Conservation (phyloP, 2,888 invertebrate genomes). For the Cantharis lateralis region DNA sequence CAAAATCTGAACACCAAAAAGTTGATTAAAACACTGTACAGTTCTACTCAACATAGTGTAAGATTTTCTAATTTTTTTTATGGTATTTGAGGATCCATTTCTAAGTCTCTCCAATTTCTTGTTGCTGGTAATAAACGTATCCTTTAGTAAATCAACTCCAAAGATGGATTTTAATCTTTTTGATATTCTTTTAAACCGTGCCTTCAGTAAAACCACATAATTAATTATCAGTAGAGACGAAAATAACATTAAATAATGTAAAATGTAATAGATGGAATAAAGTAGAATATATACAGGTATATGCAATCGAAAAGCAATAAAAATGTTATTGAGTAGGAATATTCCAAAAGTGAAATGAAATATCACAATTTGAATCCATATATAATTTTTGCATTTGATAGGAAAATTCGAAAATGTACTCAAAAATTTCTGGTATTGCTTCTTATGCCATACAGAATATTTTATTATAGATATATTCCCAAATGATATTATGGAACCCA, state of each 20-base stretch:
- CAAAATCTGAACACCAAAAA: not conserved
- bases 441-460: not conserved
- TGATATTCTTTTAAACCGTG: not conserved
- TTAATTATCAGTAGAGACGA: not conserved
- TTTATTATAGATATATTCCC: not conserved
- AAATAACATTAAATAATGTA: not conserved
- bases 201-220: not conserved
- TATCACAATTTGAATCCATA: not conserved
- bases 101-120: too few relatives aligned
- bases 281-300: not conserved
- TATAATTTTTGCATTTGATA: not conserved
- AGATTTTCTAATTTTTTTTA: not conserved
- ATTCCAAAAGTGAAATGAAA: not conserved
- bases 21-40: not conserved
- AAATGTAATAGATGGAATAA: not conserved
- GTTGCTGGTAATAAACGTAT: not conserved
- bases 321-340: not conserved
- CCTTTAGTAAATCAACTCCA: not conserved
- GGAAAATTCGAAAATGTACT: not conserved
- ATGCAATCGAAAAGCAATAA: rapidly evolving
- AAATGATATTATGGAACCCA: not conserved
- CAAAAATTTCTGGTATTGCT: not conserved
- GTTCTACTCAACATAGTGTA: not conserved
- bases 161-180: not conserved
- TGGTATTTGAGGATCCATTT: not conserved